These are phyloP conservation scores for Cephus rjabovi DNA, from an alignment of 2,888 invertebrate species.

Conservation along the genomic window DNA sequence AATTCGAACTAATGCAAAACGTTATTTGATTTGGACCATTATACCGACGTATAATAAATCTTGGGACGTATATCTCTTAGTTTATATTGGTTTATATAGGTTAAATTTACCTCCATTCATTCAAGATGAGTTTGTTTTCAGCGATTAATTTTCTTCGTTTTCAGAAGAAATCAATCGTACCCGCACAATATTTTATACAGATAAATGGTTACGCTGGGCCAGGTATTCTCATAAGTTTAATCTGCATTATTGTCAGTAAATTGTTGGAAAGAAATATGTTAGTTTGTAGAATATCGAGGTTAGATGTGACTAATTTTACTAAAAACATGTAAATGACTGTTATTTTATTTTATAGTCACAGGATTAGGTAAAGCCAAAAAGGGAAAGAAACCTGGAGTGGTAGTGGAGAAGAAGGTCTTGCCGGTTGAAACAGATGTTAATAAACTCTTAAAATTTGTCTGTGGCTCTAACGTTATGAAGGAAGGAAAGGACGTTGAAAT, in stretches of 20 bases:
- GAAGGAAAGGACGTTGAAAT: constrained; percentile 84
- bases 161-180: constrained; percentile 28
- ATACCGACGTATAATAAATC: no score
- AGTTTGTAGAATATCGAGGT: not conserved
- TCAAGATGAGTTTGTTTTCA: constrained; percentile 27
- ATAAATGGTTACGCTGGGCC: constrained; percentile 32
- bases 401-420: constrained; percentile 77
- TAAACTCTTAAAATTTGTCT: constrained; percentile 81
- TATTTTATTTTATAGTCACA: constrained; percentile 13
- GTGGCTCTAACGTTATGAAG: constrained; percentile 86
- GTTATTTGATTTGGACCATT: no score
- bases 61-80: no score
- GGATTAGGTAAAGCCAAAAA: constrained; percentile 71
- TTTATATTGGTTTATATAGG: not conserved
- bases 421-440: constrained; percentile 88
- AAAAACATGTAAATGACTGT: not conserved
- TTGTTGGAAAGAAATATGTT: not conserved
- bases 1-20: no score
- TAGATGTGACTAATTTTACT: not conserved
- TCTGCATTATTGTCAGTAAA: not conserved
- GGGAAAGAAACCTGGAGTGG: constrained; percentile 71
- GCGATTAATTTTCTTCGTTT: constrained; percentile 26
- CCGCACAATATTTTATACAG: constrained; percentile 37
- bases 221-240: constrained; percentile 29
- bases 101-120: not conserved